Evolutionary conservation across 1,140 invertebrate genomes (phyloP).

Genomic region (Olivierus martensii): DNA sequence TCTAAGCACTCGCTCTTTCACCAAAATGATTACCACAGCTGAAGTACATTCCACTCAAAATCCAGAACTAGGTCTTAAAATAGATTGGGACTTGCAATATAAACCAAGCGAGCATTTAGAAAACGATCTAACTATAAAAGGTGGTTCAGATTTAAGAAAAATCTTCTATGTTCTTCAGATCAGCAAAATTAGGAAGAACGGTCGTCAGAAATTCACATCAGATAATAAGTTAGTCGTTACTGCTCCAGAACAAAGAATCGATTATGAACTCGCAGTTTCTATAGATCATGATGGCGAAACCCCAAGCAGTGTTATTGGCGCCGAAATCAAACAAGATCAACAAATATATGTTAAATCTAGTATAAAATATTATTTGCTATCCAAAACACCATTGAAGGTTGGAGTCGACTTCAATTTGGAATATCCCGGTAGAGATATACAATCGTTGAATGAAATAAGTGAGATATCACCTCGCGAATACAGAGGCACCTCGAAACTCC

Average conservation of each 20-base stretch:
- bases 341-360: conserved; percentile 1
- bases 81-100: conserved; percentile 5
- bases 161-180: too few species aligned
- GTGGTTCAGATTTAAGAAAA: conserved; percentile 18
- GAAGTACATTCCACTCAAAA: conserved; percentile 1
- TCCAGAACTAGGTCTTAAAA: background rate
- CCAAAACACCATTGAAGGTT: background rate
- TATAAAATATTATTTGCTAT: background rate
- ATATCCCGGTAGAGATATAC: background rate
- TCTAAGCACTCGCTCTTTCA: too few species aligned
- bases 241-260: background rate
- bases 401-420: background rate
- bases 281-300: background rate
- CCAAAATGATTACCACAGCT: conserved; percentile 2
- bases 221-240: background rate
- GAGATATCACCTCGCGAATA: conserved; percentile 5
- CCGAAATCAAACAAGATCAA: background rate
- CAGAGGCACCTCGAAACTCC: background rate
- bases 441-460: conserved; percentile 1
- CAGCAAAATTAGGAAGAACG: too few species aligned
- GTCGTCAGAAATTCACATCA: too few species aligned
- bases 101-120: conserved; percentile 1
- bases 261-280: background rate
- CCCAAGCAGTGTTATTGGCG: background rate
- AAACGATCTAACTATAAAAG: conserved; percentile 7